phyloP scores from a whole-genome alignment of 1,140 invertebrate genomes.

The Pseudomyrmex dendroicus region DNA sequence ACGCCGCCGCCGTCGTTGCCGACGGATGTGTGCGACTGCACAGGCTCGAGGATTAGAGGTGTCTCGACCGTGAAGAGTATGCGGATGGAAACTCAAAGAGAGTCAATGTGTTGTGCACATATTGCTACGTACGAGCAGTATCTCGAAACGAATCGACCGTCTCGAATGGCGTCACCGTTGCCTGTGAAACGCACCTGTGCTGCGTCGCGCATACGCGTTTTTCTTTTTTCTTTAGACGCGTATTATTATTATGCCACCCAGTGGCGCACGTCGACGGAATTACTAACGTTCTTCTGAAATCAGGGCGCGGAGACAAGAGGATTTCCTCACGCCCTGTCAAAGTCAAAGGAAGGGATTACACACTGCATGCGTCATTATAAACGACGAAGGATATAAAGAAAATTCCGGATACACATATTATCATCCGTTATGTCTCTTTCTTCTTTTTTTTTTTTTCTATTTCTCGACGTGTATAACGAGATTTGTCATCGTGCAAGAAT shows the following conservation, averaged over 20 bases:
- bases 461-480: conserved; percentile 2
- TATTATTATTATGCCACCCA: neutral
- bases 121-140: neutral
- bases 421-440: conserved; percentile 34
- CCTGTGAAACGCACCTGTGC: conserved; percentile 22
- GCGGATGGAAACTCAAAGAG: conserved; percentile 22
- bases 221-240: neutral
- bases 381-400: conserved; percentile 22
- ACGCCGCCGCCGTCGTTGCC: conserved; percentile 19
- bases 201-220: neutral
- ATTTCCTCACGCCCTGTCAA: conserved; percentile 47
- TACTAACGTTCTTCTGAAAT: conserved; percentile 38
- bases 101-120: conserved; percentile 5
- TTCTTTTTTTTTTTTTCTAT: neutral
- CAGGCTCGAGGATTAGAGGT: conserved; percentile 67
- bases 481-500: conserved; percentile 30
- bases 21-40: conserved; percentile 46
- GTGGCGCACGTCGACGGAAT: conserved; percentile 6
- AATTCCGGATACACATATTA: conserved; percentile 40
- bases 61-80: conserved; percentile 53
- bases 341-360: conserved; percentile 46
- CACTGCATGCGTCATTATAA: conserved; percentile 27
- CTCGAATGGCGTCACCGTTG: conserved; percentile 60
- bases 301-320: conserved; percentile 58
- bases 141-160: conserved; percentile 64